Conservation (phyloP, 2,888 invertebrate species). For the Nomada fucata region DNA sequence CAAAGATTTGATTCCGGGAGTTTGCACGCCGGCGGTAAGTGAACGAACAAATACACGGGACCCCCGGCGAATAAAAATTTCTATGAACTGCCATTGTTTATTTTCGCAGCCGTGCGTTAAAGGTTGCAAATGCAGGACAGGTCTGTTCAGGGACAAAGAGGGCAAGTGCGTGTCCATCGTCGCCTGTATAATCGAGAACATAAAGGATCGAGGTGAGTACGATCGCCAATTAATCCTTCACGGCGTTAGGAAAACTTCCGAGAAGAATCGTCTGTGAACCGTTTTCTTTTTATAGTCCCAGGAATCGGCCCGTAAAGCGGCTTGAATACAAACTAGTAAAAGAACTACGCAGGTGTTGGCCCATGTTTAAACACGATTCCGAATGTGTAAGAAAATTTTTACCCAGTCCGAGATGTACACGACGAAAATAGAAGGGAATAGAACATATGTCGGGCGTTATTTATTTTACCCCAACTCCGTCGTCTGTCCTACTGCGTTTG, state of each 20-base stretch:
- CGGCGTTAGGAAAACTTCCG: no score
- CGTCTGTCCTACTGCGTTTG: background rate
- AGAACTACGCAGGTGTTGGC: background rate
- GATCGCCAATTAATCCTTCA: background rate
- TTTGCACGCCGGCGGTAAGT: background rate
- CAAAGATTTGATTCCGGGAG: background rate
- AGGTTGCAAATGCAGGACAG: constrained; percentile 19
- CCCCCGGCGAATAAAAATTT: background rate
- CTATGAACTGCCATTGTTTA: background rate
- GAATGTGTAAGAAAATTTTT: no score
- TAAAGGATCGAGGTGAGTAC: background rate
- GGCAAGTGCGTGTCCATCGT: constrained; percentile 19
- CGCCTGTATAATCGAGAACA: constrained; percentile 4
- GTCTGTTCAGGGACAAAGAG: constrained; percentile 11
- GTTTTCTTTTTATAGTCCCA: no score
- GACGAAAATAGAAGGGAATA: background rate
- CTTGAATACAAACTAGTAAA: background rate
- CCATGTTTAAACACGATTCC: background rate
- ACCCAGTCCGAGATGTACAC: background rate
- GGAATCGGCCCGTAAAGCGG: no score
- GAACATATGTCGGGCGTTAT: background rate
- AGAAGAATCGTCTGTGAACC: no score
- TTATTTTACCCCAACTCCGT: background rate
- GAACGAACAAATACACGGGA: background rate
- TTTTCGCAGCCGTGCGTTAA: background rate